These are phyloP conservation scores for Cervus canadensis DNA, from an alignment of 2,113 vertebrate genomes.

Conservation along the genomic window DNA sequence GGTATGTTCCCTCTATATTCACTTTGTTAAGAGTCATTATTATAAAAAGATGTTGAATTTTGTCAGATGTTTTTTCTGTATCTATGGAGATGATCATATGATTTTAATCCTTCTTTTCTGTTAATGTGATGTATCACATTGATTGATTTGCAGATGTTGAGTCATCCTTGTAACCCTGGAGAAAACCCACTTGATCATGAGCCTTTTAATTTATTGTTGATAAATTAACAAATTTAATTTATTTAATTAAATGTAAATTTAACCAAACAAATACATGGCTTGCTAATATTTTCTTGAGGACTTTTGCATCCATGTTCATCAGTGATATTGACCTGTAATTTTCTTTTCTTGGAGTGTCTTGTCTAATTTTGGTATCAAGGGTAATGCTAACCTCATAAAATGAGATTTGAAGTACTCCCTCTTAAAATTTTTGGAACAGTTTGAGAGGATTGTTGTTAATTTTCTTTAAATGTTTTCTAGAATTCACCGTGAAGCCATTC, in stretches of 20 bases:
- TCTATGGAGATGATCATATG: neutral
- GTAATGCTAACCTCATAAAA: neutral
- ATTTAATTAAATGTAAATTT: neutral
- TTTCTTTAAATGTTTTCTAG: neutral
- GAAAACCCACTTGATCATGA: neutral
- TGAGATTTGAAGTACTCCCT: neutral
- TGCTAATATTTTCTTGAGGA: neutral
- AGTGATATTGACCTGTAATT: neutral
- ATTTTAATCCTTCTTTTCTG: neutral
- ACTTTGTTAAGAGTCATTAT: neutral
- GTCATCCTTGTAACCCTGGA: neutral
- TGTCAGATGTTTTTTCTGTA: neutral
- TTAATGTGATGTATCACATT: neutral
- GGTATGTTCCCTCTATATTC: neutral
- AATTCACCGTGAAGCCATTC: neutral
- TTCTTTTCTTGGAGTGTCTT: neutral
- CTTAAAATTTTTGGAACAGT: neutral
- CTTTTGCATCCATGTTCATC: neutral
- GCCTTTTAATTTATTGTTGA: neutral
- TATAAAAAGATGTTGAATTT: neutral
- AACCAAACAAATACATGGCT: neutral
- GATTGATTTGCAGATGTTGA: neutral
- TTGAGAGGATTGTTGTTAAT: neutral
- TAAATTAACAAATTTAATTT: neutral
- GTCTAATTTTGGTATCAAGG: neutral